These are phyloP conservation scores for Stenurella melanura DNA, from an alignment of 2,888 invertebrate genomes.

Conservation along the genomic window DNA sequence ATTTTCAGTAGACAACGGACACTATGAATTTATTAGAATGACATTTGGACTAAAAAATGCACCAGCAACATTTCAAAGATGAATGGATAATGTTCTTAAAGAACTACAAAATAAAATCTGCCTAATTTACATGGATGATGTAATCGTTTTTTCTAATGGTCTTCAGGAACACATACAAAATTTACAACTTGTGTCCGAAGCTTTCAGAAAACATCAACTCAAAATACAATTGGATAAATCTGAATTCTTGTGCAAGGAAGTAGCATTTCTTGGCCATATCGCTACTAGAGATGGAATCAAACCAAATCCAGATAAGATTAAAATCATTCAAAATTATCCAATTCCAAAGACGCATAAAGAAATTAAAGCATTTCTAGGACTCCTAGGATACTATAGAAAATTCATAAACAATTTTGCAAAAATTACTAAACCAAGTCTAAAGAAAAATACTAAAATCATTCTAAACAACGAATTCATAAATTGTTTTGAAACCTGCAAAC, in stretches of 20 bases:
- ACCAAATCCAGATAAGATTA: too few species aligned
- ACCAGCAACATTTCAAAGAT: not conserved
- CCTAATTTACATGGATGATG: not conserved
- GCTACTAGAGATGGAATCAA: too few species aligned
- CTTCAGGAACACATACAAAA: not conserved
- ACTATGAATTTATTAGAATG: too few species aligned
- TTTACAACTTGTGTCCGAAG: not conserved
- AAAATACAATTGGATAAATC: slow-evolving; percentile 3
- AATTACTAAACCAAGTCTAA: not conserved
- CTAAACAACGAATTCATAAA: too few species aligned
- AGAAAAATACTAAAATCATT: too few species aligned
- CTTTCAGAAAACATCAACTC: not conserved
- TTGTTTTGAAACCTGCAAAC: too few species aligned
- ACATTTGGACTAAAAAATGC: slow-evolving; percentile 3
- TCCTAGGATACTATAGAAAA: too few species aligned
- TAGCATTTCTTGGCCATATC: too few species aligned
- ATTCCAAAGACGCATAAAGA: too few species aligned
- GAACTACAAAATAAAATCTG: not conserved
- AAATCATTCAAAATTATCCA: not conserved
- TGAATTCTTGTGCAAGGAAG: too few species aligned
- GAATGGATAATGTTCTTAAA: not conserved
- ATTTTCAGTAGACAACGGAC: not conserved
- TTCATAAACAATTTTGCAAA: not conserved
- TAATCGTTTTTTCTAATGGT: not conserved
- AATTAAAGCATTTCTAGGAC: not conserved